A percentile compares a stretch with the other conserved stretches of the same genome.
These are phyloP conservation scores for Polypedilum vanderplanki DNA, from an alignment of 1,140 invertebrate species.

Conservation along the genomic window DNA sequence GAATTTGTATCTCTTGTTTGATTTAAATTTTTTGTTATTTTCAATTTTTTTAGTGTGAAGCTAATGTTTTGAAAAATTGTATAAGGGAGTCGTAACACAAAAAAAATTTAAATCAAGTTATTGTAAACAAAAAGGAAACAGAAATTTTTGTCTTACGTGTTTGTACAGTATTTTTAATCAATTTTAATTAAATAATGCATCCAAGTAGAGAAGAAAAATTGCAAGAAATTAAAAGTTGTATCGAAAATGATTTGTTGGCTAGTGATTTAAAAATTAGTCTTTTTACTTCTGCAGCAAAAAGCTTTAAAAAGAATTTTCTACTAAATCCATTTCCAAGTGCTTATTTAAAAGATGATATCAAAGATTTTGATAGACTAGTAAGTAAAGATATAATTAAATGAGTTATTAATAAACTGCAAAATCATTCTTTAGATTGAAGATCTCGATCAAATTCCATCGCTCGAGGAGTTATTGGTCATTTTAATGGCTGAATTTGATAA, in stretches of 20 bases:
- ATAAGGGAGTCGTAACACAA: too few species aligned
- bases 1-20: too few species aligned
- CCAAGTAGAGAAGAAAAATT: background rate
- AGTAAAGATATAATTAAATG: background rate
- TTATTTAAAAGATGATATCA: background rate
- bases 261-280: background rate
- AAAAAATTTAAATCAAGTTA: too few species aligned
- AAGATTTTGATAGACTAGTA: conserved; percentile 8
- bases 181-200: background rate
- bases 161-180: too few species aligned
- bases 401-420: background rate
- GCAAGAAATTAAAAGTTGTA: background rate
- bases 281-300: background rate
- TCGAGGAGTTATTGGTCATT: background rate
- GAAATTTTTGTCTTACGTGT: too few species aligned
- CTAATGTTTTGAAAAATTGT: too few species aligned
- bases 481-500: background rate
- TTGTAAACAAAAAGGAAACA: too few species aligned
- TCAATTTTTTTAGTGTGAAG: too few species aligned
- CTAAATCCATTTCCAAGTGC: background rate
- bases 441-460: background rate
- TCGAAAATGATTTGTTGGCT: background rate
- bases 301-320: background rate
- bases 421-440: background rate
- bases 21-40: too few species aligned